Conservation (phyloP, 1,140 invertebrate genomes). For the Pogonomyrmex californicus region DNA sequence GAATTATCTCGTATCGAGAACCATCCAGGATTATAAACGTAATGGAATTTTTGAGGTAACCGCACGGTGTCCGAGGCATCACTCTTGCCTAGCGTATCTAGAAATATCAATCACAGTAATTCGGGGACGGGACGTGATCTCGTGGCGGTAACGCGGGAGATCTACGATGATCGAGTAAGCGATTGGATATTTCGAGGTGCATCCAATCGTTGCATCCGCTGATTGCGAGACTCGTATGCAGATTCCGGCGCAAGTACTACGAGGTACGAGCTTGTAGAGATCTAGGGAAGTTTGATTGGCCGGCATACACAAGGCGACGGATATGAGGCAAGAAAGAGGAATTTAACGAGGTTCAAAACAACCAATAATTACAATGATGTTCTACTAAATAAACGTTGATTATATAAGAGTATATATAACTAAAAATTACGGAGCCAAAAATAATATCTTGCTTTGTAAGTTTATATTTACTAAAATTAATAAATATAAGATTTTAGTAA, state of each 20-base stretch:
- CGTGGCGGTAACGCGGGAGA: not conserved
- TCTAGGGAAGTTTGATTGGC: slow-evolving; percentile 11
- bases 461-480: no score
- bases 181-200: slow-evolving; percentile 66
- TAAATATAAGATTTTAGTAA: no score
- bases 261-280: slow-evolving; percentile 1
- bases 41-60: slow-evolving; percentile 5
- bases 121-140: slow-evolving; percentile 21
- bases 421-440: no score
- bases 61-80: not conserved
- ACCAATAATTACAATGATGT: not conserved
- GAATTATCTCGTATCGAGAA: not conserved
- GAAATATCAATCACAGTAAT: slow-evolving; percentile 44
- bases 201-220: slow-evolving; percentile 60
- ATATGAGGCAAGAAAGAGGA: slow-evolving; percentile 8
- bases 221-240: slow-evolving; percentile 58
- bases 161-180: slow-evolving; percentile 52
- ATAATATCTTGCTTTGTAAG: no score
- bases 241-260: slow-evolving; percentile 42
- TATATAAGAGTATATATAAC: no score
- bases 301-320: not conserved
- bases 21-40: not conserved
- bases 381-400: not conserved
- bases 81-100: not conserved
- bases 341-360: slow-evolving; percentile 15